Conservation (phyloP, 2,797 vertebrate species). For the Myoxocephalus aenaeus region DNA sequence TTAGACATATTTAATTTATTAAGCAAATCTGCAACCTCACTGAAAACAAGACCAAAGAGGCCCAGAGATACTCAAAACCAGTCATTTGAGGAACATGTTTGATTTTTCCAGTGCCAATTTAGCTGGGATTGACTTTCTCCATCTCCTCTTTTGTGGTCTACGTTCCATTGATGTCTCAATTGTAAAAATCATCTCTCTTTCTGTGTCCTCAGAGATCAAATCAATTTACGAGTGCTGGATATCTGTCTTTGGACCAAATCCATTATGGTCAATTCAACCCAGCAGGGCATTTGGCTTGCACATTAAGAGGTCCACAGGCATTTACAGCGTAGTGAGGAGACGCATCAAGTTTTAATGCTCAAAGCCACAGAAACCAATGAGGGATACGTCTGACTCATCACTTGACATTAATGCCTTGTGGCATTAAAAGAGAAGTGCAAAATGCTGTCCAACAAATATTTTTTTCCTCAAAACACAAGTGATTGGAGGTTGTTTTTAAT, state of each 20-base stretch:
- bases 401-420: conserved; percentile 77
- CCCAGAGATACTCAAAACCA: conserved; percentile 27
- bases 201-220: conserved; percentile 83
- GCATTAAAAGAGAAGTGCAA: conserved; percentile 75
- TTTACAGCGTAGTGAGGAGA: conserved; percentile 81
- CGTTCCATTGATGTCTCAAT: conserved; percentile 83
- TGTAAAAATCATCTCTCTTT: conserved; percentile 84
- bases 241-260: conserved; percentile 83
- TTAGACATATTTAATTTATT: conserved; percentile 35
- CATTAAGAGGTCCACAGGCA: conserved; percentile 85
- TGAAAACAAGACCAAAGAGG: conserved; percentile 37
- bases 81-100: conserved; percentile 45
- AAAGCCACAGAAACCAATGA: conserved; percentile 86
- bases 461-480: conserved; percentile 68
- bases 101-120: conserved; percentile 65
- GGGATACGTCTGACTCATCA: conserved; percentile 82
- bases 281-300: conserved; percentile 81
- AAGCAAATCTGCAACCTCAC: conserved; percentile 17
- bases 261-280: conserved; percentile 83
- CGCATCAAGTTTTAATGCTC: conserved; percentile 86
- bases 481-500: conserved; percentile 75
- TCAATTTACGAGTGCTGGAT: conserved; percentile 84
- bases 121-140: conserved; percentile 74
- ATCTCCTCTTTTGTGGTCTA: conserved; percentile 77
- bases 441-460: conserved; percentile 77